Percentiles rank a stretch among this genome's conserved stretches.
phyloP scores from a whole-genome alignment of 2,888 invertebrate species.

The Alsophila aescularia region DNA sequence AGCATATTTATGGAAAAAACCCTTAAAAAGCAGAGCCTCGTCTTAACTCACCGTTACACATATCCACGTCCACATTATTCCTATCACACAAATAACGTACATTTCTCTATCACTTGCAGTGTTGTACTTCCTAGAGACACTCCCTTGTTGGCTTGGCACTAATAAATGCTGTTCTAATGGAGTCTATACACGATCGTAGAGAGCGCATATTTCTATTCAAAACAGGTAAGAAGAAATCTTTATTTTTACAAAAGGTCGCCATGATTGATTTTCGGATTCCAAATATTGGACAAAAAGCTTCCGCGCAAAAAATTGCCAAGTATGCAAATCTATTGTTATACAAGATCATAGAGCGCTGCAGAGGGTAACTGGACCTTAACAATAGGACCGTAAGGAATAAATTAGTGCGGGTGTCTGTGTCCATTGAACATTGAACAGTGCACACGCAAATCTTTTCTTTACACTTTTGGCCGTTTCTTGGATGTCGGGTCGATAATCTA shows the following conservation, averaged over 20 bases:
- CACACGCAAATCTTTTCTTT: conserved; percentile 26
- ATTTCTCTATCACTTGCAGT: background rate
- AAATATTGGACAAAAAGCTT: conserved; percentile 45
- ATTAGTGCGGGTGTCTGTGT: background rate
- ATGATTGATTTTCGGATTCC: conserved; percentile 46
- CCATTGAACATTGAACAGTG: conserved; percentile 1
- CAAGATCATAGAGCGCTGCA: background rate
- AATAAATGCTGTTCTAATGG: conserved; percentile 24
- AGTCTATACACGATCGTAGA: conserved; percentile 20
- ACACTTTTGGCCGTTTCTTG: conserved; percentile 20
- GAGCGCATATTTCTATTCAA: conserved; percentile 26
- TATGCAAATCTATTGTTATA: conserved; percentile 52
- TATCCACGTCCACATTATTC: too few species aligned
- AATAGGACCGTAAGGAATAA: background rate
- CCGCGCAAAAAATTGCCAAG: conserved; percentile 47
- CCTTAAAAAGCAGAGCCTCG: too few species aligned
- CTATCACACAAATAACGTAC: background rate
- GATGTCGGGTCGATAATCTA: conserved; percentile 34
- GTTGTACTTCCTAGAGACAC: background rate
- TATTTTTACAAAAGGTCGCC: conserved; percentile 35
- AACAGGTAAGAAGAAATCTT: conserved; percentile 47
- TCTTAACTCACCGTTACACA: too few species aligned
- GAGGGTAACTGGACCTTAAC: conserved; percentile 2
- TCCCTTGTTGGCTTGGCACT: conserved; percentile 3
- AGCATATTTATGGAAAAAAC: too few species aligned